Percentiles rank a stretch among this genome's conserved stretches.
These are phyloP conservation scores for Palloptera scutellata DNA, from an alignment of 2,888 invertebrate genomes.

Conservation along the genomic window DNA sequence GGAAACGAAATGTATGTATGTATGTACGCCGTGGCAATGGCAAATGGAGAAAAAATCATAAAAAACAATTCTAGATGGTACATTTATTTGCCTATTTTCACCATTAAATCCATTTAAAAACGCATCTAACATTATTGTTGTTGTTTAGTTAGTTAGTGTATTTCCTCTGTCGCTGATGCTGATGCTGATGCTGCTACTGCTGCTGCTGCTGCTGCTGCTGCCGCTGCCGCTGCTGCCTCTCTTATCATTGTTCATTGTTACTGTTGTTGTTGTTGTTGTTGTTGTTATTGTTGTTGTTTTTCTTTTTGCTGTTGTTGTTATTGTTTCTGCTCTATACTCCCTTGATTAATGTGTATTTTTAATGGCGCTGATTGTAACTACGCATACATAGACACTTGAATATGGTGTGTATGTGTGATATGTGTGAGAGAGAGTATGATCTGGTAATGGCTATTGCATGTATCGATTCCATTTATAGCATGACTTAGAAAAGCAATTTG, in stretches of 20 bases:
- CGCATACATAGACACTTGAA: background rate
- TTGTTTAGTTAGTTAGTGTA: too few relatives aligned
- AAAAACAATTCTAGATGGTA: too few relatives aligned
- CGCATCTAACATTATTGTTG: constrained; percentile 1
- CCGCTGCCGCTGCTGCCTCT: constrained; percentile 4
- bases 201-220: too few relatives aligned
- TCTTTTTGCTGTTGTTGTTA: background rate
- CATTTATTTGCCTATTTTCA: constrained; percentile 12
- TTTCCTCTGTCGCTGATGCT: too few relatives aligned
- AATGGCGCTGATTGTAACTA: constrained; percentile 19
- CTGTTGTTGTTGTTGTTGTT: background rate
- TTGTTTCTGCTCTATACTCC: constrained; percentile 2
- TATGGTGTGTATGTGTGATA: background rate
- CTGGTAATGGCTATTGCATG: too few relatives aligned
- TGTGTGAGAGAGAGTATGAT: too few relatives aligned
- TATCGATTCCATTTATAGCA: too few relatives aligned
- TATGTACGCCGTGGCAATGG: too few relatives aligned
- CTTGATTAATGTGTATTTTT: constrained; percentile 28
- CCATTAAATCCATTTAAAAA: constrained; percentile 20
- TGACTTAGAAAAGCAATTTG: too few relatives aligned
- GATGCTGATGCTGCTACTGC: too few relatives aligned
- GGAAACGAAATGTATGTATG: too few relatives aligned
- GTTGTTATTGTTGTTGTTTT: background rate
- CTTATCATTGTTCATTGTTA: background rate
- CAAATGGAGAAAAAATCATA: too few relatives aligned